These are phyloP conservation scores for Tinea semifulvella DNA, from an alignment of 2,888 invertebrate genomes.

Conservation along the genomic window DNA sequence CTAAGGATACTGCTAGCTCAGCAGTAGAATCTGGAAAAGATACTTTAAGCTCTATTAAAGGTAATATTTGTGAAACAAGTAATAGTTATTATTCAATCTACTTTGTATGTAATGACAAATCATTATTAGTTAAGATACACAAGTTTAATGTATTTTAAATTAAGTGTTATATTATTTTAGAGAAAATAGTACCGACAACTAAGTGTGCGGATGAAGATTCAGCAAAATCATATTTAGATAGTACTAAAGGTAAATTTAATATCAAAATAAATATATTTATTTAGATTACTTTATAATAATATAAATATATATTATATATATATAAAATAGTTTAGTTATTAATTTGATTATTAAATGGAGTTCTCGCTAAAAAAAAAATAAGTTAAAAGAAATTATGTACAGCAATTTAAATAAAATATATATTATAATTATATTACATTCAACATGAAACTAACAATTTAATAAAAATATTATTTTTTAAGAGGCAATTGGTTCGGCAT, in stretches of 20 bases:
- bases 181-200: slow-evolving; percentile 31
- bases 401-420: too few species aligned
- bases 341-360: too few species aligned
- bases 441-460: too few species aligned
- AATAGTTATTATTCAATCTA: slow-evolving; percentile 14
- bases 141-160: neutral
- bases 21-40: slow-evolving; percentile 9
- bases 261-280: neutral
- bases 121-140: neutral
- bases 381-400: too few species aligned
- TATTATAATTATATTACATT: too few species aligned
- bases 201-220: slow-evolving; percentile 25
- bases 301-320: neutral
- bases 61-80: neutral
- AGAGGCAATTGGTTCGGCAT: slow-evolving; percentile 1
- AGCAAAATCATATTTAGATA: slow-evolving; percentile 39
- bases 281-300: neutral
- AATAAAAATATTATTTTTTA: neutral
- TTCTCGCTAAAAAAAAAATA: too few species aligned
- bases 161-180: slow-evolving; percentile 22
- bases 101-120: neutral
- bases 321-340: too few species aligned
- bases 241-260: slow-evolving; percentile 29
- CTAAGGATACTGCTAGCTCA: slow-evolving; percentile 2
- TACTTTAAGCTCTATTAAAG: slow-evolving; percentile 2